These are phyloP conservation scores for Prochilodus magdalenae DNA, from an alignment of 2,113 vertebrate species.

Conservation along the genomic window DNA sequence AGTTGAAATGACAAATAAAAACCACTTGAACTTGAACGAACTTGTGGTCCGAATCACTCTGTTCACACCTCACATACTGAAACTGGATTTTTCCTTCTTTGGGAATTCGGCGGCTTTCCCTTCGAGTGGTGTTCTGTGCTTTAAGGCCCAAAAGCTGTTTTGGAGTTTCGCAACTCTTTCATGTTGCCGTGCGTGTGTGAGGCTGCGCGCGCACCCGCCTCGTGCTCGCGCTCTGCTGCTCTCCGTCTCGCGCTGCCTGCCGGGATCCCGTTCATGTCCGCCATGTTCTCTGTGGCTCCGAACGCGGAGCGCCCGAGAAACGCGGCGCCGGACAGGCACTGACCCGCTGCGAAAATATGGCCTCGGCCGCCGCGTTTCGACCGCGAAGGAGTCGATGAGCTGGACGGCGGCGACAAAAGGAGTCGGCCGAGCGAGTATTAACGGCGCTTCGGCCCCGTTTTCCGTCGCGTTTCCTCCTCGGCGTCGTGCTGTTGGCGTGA, in stretches of 20 bases:
- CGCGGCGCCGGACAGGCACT: conserved; percentile 77
- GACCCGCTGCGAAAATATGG: conserved; percentile 65
- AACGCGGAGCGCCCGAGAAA: conserved; percentile 83
- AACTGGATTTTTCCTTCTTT: too few relatives aligned
- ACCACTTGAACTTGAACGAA: too few relatives aligned
- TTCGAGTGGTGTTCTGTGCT: too few relatives aligned
- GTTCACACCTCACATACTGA: too few relatives aligned
- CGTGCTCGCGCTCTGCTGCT: conserved; percentile 58
- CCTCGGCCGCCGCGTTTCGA: conserved; percentile 74
- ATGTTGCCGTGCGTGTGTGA: conserved; percentile 13
- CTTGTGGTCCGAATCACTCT: too few relatives aligned
- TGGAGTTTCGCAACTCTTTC: neutral
- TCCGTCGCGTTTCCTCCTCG: conserved; percentile 59
- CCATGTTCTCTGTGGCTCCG: conserved; percentile 93
- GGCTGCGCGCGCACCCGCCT: conserved; percentile 64
- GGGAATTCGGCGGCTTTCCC: too few relatives aligned
- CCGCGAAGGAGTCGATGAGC: conserved; percentile 78
- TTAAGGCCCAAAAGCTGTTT: too few relatives aligned
- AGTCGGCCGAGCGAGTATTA: conserved; percentile 29
- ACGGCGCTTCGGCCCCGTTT: neutral
- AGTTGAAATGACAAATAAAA: too few relatives aligned
- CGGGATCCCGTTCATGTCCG: conserved; percentile 93
- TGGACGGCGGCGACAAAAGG: conserved; percentile 72
- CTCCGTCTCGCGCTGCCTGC: conserved; percentile 83
- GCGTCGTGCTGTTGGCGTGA: conserved; percentile 75